phyloP scores from a whole-genome alignment of 2,888 invertebrate genomes.

The Leucophora obtusa region DNA sequence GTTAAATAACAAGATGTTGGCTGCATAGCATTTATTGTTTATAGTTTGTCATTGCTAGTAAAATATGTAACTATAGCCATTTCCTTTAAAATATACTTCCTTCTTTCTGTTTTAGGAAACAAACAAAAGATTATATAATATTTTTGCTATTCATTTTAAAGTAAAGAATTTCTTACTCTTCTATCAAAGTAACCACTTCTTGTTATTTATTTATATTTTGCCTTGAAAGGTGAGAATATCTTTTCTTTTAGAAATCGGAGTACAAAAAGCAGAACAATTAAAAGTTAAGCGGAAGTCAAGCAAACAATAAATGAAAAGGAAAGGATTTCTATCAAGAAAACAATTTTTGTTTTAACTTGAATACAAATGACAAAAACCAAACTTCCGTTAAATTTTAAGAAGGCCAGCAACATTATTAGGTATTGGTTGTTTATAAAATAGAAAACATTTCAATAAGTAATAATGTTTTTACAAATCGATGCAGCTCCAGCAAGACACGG shows the following conservation, averaged over 20 bases:
- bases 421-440: too few species aligned
- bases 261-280: constrained; percentile 3
- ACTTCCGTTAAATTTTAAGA: background rate
- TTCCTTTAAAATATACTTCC: background rate
- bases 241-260: background rate
- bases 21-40: constrained; percentile 14
- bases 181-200: background rate
- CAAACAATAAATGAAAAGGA: background rate
- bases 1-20: constrained; percentile 27
- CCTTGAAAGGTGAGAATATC: constrained; percentile 15
- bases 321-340: background rate
- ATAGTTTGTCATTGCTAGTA: constrained; percentile 22
- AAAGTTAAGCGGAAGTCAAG: constrained; percentile 7
- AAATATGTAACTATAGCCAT: constrained; percentile 23
- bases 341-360: background rate
- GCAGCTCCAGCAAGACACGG: too few species aligned
- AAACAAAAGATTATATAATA: background rate
- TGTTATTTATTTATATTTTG: background rate
- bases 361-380: background rate
- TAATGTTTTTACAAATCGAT: too few species aligned
- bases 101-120: background rate
- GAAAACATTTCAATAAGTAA: too few species aligned
- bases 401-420: too few species aligned
- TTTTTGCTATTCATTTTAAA: background rate
- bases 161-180: background rate